These are phyloP conservation scores for Callinectes sapidus DNA, from an alignment of 2,888 invertebrate species.

Conservation along the genomic window DNA sequence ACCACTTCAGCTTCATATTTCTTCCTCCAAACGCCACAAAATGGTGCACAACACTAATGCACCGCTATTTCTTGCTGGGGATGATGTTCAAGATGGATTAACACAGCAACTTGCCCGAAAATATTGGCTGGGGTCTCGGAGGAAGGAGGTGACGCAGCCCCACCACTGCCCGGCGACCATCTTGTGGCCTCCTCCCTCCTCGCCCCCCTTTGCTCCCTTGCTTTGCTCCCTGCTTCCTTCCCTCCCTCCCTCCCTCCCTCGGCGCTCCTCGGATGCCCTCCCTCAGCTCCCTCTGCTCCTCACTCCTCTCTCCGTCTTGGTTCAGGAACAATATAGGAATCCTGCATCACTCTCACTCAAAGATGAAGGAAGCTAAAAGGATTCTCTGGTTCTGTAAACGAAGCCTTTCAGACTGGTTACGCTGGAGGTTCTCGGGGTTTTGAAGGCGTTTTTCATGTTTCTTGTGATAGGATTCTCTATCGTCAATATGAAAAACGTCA, in stretches of 20 bases:
- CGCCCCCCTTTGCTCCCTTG: background rate
- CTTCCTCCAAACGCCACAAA: background rate
- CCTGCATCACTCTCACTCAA: too few species aligned
- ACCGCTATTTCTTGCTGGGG: background rate
- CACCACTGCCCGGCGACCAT: conserved; percentile 43
- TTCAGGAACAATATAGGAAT: too few species aligned
- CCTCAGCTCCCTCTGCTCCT: background rate
- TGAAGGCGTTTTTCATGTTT: background rate
- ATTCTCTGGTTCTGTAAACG: background rate
- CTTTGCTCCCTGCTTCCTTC: background rate
- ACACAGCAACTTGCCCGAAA: conserved; percentile 49
- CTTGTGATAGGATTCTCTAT: too few species aligned
- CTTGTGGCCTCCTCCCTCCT: conserved; percentile 33
- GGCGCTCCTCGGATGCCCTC: background rate
- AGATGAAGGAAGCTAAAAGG: too few species aligned
- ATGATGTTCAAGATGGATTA: background rate
- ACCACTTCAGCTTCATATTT: background rate
- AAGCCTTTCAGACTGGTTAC: too few species aligned
- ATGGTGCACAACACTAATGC: background rate
- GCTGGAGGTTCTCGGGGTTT: too few species aligned
- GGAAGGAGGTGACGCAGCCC: conserved; percentile 38
- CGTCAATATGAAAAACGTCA: too few species aligned
- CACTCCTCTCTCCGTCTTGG: background rate
- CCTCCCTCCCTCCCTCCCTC: background rate
- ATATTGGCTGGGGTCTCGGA: conserved; percentile 50